A percentile compares a stretch with the other conserved stretches of the same genome.
Conservation (phyloP, 2,797 vertebrate genomes). For the Pteronotus mesoamericanus region DNA sequence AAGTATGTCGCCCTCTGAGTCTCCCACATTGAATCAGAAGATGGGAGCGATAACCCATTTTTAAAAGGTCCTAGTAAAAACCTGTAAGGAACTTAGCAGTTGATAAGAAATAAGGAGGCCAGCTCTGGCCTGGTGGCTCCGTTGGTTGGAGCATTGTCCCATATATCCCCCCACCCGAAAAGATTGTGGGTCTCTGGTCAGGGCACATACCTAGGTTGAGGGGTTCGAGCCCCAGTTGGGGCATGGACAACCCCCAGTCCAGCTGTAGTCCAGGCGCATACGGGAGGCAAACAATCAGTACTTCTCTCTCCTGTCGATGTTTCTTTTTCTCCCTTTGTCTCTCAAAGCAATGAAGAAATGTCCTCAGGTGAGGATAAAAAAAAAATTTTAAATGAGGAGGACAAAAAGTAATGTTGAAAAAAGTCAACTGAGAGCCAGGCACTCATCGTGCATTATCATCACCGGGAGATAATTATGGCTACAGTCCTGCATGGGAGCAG, state of each 20-base stretch:
- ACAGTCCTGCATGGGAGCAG: accelerated
- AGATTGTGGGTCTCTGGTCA: not conserved
- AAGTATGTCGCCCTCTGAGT: not conserved
- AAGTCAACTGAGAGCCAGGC: not conserved
- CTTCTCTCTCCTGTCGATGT: not conserved
- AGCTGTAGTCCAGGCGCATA: not conserved
- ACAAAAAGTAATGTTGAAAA: not conserved
- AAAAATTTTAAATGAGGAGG: not conserved
- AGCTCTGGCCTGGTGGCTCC: not conserved
- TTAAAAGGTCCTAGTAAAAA: not conserved
- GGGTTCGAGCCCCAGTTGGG: not conserved
- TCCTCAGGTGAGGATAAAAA: no score
- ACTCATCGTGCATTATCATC: not conserved
- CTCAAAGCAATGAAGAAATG: not conserved
- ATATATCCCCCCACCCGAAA: not conserved
- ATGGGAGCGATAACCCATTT: not conserved
- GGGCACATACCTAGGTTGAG: not conserved
- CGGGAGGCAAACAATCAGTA: not conserved
- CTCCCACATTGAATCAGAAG: not conserved
- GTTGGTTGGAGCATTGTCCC: not conserved
- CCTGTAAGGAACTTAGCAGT: not conserved
- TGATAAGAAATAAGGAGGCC: not conserved
- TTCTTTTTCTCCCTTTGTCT: not conserved
- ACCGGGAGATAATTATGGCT: not conserved
- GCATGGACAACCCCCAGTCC: no score